A percentile compares a stretch with the other conserved stretches of the same genome.
These are phyloP conservation scores for Xestia xanthographa DNA, from an alignment of 2,888 invertebrate species.

Conservation along the genomic window DNA sequence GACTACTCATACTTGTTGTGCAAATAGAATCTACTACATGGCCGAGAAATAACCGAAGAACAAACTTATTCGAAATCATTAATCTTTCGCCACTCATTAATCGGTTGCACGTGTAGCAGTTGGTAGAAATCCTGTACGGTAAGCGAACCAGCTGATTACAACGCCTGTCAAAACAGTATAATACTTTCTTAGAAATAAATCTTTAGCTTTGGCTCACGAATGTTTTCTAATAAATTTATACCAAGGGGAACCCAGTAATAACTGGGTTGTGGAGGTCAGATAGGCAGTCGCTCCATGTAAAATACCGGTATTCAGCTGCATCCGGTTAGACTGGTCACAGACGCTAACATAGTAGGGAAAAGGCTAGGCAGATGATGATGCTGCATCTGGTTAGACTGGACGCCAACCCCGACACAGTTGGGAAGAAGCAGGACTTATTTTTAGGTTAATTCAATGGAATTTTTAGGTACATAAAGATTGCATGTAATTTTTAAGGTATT, in stretches of 20 bases:
- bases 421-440: neutral
- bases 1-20: constrained; percentile 65
- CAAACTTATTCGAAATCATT: constrained; percentile 79
- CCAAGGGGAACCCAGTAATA: too few relatives aligned
- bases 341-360: too few relatives aligned
- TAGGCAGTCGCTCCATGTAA: too few relatives aligned
- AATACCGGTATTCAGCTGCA: too few relatives aligned
- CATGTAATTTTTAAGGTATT: neutral
- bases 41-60: constrained; percentile 71
- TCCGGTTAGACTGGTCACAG: too few relatives aligned
- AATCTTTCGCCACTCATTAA: constrained; percentile 80
- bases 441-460: constrained; percentile 4
- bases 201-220: neutral
- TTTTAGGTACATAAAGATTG: neutral
- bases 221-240: neutral
- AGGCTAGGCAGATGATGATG: too few relatives aligned
- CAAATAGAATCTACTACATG: constrained; percentile 68
- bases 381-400: too few relatives aligned
- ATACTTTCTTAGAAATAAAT: constrained; percentile 51
- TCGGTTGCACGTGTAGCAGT: constrained; percentile 77
- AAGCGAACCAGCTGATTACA: constrained; percentile 71
- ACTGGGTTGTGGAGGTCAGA: too few relatives aligned
- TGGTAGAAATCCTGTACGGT: constrained; percentile 75
- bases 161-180: constrained; percentile 68
- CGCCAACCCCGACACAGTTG: too few relatives aligned